Base-by-base conservation (phyloP, 2,888 invertebrate genomes). In the Mythimna lalbum region DNA sequence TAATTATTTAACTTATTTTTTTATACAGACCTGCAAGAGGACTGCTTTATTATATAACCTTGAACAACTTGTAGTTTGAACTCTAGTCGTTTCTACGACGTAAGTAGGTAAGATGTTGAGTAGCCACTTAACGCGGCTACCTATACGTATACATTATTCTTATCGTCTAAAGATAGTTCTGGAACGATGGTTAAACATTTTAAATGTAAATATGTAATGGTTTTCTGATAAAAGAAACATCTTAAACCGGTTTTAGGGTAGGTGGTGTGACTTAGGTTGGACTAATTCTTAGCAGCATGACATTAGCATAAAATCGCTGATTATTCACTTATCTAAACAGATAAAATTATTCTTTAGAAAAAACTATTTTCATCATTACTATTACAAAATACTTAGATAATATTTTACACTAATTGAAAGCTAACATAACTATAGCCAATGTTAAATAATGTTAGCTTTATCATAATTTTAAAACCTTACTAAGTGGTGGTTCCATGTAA, bases 1-100 rank as follows among this genome's bases (percentile, higher is more conserved):
- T 98, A 96, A 73, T 63, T 69, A 50, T 23, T 14, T 21, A 14
- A 56, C 23, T n/a, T 59, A 55, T 10, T 27, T 59, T 43, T 63
- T 74, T 57, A 3, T 56, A 52, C 6, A 43, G 63, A 63, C 39
- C 50, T 60, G 36, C 27, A 39, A 62, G 27, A 56, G 7, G 10
- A 53, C 10, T 55, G 27, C 4, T 61, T 62, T 39, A 59, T 50
- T 55, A 27, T 59, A 63, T 69, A 69, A 76, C 82, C 78, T 83
- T 81, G 80, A 65, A 71, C 57, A 27, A 70, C 21, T 49, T 53
- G 57, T 56, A 17, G 9, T 31, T 63, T 39, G 19, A 12, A 21
- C 33, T 49, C 2, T 49, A 27, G 23, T 47, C 43, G 31, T 49
- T 68, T 65, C 55, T 56, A 9, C 9, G 19, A 14, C 17, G 4